A percentile compares a stretch with the other conserved stretches of the same genome.
Conservation (phyloP, 2,797 vertebrate genomes). For the Falco naumanni region DNA sequence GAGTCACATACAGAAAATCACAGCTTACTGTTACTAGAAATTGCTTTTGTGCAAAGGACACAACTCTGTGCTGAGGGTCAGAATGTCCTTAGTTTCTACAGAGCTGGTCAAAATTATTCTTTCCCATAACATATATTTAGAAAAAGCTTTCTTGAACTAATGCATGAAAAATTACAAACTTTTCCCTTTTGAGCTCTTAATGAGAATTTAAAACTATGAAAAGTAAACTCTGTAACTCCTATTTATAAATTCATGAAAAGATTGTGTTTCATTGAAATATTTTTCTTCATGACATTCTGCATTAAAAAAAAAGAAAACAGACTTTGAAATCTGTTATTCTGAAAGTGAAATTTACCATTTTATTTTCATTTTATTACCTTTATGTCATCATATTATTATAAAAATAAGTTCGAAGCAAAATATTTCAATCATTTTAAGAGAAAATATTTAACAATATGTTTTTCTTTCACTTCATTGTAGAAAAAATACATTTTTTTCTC, state of each 20-base stretch:
- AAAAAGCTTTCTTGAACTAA: not conserved
- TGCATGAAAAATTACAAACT: not conserved
- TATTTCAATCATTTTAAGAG: not conserved
- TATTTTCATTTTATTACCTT: not conserved
- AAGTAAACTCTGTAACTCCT: not conserved
- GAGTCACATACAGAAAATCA: not conserved
- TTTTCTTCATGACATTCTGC: not conserved
- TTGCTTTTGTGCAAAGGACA: not conserved
- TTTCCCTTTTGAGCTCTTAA: not conserved
- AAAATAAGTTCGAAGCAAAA: not conserved
- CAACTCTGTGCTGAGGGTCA: not conserved
- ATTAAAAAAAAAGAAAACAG: not conserved
- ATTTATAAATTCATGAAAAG: constrained; percentile 58
- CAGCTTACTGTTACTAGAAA: not conserved
- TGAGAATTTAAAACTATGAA: constrained; percentile 12
- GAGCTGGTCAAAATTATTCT: not conserved
- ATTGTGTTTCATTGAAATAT: constrained; percentile 19
- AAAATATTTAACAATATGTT: not conserved
- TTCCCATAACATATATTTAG: not conserved
- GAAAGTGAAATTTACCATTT: not conserved
- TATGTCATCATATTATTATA: not conserved
- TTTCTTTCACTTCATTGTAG: not conserved
- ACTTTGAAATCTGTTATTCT: not conserved
- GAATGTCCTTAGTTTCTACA: not conserved
- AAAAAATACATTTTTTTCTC: not conserved